Conservation (phyloP, 1,140 invertebrate species). For the Calliphora vicina region DNA sequence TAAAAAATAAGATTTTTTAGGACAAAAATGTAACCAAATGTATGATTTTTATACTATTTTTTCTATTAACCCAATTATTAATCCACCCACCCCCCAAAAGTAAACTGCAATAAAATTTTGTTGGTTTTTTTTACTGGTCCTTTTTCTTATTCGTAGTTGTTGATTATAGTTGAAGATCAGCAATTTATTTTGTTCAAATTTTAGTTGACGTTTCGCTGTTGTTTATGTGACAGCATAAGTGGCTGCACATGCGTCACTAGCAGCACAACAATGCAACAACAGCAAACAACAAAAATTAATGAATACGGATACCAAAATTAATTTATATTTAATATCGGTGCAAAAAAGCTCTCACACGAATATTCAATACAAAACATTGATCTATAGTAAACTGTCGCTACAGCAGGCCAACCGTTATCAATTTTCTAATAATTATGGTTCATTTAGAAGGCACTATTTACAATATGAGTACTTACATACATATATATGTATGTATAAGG, state of each 20-base stretch:
- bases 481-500: background rate
- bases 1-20: too few species aligned
- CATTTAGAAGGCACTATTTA: background rate
- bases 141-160: background rate
- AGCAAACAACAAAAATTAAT: background rate
- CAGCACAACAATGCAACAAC: background rate
- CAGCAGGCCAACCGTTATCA: background rate
- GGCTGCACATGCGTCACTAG: conserved; percentile 22
- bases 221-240: conserved; percentile 36
- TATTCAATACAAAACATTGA: background rate
- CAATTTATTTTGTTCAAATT: conserved; percentile 18
- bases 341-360: background rate
- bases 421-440: conserved; percentile 7
- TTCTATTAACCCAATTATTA: too few species aligned
- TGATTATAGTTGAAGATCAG: conserved; percentile 6
- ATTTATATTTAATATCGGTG: conserved; percentile 9
- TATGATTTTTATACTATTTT: too few species aligned
- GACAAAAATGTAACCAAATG: too few species aligned
- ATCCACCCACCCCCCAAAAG: background rate
- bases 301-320: conserved; percentile 32
- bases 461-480: background rate
- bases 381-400: background rate
- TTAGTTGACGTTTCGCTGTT: conserved; percentile 11
- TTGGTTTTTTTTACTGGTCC: background rate
- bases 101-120: background rate